Evolutionary conservation across 2,888 invertebrate species (phyloP), one percentile per base, ranked within the genome.

Genomic region (Sarcophaga variegata): DNA sequence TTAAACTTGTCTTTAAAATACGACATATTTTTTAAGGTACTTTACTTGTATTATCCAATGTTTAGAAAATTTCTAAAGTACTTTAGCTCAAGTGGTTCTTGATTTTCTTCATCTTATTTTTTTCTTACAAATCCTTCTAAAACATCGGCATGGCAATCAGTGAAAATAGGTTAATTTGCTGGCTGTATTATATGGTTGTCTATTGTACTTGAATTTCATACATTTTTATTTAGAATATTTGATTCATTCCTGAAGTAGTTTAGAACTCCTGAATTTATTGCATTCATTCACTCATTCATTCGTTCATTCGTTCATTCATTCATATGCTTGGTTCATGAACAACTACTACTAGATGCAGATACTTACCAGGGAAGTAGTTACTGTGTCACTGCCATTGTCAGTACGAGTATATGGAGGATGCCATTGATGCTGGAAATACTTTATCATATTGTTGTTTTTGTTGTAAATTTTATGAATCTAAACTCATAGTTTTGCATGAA

Each of bases 401-500:
- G 45, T n/a, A n/a, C n/a, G n/a, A n/a, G n/a, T 72, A 45, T 45
- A 62, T 60, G 37, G 37, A 37, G 37, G 37, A 37, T 37, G 37
- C 37, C 37, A 37, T 37, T 37, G 8, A 37, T 37, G 37, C 2
- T 37, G 37, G 37, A 37, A 37, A 37, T 37, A 37, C 8, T 37
- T 37, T 37, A 1, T 37, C 37, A 10, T 37, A 2, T 62, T 25
- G 17, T 70, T 11, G 22, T 37, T n/a, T 27, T 37, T 60, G 25
- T 69, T 60, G 6, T 45, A 63, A 11, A 69, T 60, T 25, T 20
- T 60, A 67, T 64, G 72, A 83, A 83, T 69, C 69, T 67, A 79
- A 69, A 83, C 63, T 69, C 62, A 25, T 79, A 69, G 37, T 62
- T 70, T 64, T 45, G 54, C 64, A 76, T 78, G 63, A 47, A 77